Percentiles rank a stretch among this genome's conserved stretches.
Evolutionary conservation across 2,888 invertebrate genomes (phyloP).

Genomic region (Matsumyia berberina): DNA sequence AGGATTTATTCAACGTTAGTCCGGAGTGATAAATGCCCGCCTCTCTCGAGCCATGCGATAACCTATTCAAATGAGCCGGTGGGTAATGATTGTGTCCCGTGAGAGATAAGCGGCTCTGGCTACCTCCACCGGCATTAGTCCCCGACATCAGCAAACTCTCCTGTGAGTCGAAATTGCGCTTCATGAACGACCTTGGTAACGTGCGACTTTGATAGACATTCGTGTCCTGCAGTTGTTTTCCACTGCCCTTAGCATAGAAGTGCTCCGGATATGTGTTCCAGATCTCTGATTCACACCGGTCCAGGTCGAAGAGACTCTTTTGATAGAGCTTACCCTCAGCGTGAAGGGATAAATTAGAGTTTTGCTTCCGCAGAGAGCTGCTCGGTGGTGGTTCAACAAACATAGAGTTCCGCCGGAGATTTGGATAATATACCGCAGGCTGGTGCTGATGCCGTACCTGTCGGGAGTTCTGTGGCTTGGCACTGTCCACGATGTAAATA

Average conservation of each 20-base stretch:
- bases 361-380: constrained; percentile 79
- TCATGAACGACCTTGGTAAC: constrained; percentile 82
- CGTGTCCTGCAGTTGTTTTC: constrained; percentile 76
- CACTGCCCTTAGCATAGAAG: constrained; percentile 73
- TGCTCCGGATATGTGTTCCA: constrained; percentile 77
- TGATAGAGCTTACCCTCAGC: constrained; percentile 78
- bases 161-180: constrained; percentile 80
- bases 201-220: constrained; percentile 82
- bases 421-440: constrained; percentile 62
- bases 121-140: constrained; percentile 77
- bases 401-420: constrained; percentile 81
- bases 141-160: constrained; percentile 76
- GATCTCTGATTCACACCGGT: constrained; percentile 77
- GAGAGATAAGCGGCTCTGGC: constrained; percentile 77
- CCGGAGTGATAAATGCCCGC: constrained; percentile 78
- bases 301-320: constrained; percentile 79
- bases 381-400: constrained; percentile 79
- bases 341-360: constrained; percentile 82
- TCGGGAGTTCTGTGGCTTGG: constrained; percentile 57
- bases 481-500: constrained; percentile 65
- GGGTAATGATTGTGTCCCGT: constrained; percentile 69
- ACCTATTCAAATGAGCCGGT: constrained; percentile 45
- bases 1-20: constrained; percentile 79
- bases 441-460: constrained; percentile 70
- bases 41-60: constrained; percentile 76